These are phyloP conservation scores for Platysteira castanea DNA, from an alignment of 2,113 vertebrate species.

Conservation along the genomic window DNA sequence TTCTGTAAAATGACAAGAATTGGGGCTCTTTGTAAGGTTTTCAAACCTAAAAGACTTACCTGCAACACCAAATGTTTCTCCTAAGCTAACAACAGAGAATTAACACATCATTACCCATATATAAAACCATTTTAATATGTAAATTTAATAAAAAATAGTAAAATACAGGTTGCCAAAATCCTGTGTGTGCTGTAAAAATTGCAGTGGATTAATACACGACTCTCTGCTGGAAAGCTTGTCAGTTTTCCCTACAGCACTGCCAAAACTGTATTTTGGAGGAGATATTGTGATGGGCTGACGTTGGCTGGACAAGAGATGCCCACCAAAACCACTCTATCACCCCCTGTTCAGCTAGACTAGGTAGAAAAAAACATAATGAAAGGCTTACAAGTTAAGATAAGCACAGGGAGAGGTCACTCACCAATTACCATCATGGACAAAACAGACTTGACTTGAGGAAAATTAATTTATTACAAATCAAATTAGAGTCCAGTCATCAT, in stretches of 20 bases:
- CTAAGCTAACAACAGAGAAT: background rate
- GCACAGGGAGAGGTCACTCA: background rate
- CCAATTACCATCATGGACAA: background rate
- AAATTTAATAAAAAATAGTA: background rate
- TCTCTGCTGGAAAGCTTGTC: background rate
- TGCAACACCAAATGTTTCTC: background rate
- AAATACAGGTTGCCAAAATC: background rate
- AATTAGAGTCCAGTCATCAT: background rate
- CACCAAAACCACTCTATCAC: background rate
- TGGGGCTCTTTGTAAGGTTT: fast-evolving
- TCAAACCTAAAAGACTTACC: background rate
- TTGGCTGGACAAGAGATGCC: background rate
- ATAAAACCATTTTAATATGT: background rate
- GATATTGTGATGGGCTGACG: background rate
- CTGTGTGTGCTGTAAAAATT: background rate
- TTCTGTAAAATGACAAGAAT: background rate
- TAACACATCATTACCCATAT: background rate
- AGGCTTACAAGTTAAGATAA: background rate
- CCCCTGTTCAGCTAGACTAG: background rate
- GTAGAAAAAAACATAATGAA: background rate
- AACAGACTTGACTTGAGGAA: background rate
- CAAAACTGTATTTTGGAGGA: background rate
- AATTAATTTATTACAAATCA: background rate
- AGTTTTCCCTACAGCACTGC: background rate
- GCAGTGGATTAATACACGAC: background rate